Conservation (phyloP, 1,140 invertebrate species). For the Spodoptera frugiperda region DNA sequence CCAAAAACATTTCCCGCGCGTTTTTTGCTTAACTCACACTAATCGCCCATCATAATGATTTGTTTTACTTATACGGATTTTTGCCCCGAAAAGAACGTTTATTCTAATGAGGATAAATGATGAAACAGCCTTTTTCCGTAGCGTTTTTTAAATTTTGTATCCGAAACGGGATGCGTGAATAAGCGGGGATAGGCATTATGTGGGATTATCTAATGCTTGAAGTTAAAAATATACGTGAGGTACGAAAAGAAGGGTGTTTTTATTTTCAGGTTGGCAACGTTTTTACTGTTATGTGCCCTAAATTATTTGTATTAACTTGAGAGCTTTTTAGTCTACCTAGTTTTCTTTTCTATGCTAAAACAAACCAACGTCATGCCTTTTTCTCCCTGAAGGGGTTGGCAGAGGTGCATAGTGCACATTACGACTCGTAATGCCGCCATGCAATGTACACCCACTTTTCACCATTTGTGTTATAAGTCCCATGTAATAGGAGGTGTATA, state of each 20-base stretch:
- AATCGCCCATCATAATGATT: constrained; percentile 46
- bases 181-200: constrained; percentile 15
- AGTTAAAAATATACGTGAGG: background rate
- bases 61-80: constrained; percentile 45
- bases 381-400: too few species aligned
- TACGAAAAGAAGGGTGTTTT: background rate
- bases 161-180: constrained; percentile 10
- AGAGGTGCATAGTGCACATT: too few species aligned
- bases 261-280: too few species aligned
- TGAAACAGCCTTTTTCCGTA: constrained; percentile 4
- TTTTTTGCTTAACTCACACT: constrained; percentile 43
- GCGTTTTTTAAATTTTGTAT: constrained; percentile 6
- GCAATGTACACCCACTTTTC: too few species aligned
- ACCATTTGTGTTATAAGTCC: too few species aligned
- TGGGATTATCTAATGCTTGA: background rate
- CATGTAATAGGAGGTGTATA: too few species aligned
- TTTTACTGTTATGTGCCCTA: too few species aligned
- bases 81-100: constrained; percentile 6
- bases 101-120: constrained; percentile 35
- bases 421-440: too few species aligned
- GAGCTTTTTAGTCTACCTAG: too few species aligned
- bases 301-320: too few species aligned
- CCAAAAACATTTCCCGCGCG: constrained; percentile 39
- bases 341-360: too few species aligned
- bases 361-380: too few species aligned